Percentiles rank a stretch among this genome's conserved stretches.
Conservation (phyloP, 1,140 invertebrate species). For the Drosophila quadrilineata region DNA sequence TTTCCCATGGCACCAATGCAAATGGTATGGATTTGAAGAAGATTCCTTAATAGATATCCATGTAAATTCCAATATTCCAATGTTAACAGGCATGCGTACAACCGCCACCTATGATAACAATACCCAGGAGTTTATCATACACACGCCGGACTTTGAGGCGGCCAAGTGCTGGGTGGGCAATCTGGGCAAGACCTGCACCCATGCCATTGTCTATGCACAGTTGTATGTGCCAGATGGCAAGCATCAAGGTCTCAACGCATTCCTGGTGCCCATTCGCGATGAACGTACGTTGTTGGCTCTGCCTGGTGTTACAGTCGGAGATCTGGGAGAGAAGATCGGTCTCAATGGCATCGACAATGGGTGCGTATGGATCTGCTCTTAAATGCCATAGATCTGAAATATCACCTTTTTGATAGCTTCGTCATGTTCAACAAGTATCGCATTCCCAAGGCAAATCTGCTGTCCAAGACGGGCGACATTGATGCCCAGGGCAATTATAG, state of each 20-base stretch:
- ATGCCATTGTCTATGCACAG: conserved; percentile 93
- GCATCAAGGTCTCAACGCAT: conserved; percentile 90
- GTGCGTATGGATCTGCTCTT: conserved; percentile 66
- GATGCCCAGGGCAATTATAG: conserved; percentile 91
- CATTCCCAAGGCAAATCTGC: conserved; percentile 88
- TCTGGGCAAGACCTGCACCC: conserved; percentile 90
- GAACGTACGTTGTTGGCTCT: conserved; percentile 86
- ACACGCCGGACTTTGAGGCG: conserved; percentile 92
- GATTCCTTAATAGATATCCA: not conserved
- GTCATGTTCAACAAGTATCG: conserved; percentile 92
- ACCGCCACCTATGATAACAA: conserved; percentile 89
- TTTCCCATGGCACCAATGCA: conserved; percentile 94
- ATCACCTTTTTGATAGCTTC: conserved; percentile 83
- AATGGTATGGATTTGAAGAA: conserved; percentile 12
- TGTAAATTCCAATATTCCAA: not conserved
- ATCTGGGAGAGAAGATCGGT: conserved; percentile 92
- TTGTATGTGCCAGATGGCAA: conserved; percentile 88
- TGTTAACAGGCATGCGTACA: conserved; percentile 86
- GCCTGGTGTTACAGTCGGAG: conserved; percentile 89
- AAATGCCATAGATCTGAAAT: not conserved
- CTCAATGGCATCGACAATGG: conserved; percentile 93
- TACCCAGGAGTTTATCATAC: conserved; percentile 89
- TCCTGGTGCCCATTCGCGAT: conserved; percentile 90
- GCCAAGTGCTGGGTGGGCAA: conserved; percentile 90
- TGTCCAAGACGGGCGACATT: conserved; percentile 94